Percentiles rank a stretch among this genome's conserved stretches.
These are phyloP conservation scores for Laothoe populi DNA, from an alignment of 2,888 invertebrate species.

Conservation along the genomic window DNA sequence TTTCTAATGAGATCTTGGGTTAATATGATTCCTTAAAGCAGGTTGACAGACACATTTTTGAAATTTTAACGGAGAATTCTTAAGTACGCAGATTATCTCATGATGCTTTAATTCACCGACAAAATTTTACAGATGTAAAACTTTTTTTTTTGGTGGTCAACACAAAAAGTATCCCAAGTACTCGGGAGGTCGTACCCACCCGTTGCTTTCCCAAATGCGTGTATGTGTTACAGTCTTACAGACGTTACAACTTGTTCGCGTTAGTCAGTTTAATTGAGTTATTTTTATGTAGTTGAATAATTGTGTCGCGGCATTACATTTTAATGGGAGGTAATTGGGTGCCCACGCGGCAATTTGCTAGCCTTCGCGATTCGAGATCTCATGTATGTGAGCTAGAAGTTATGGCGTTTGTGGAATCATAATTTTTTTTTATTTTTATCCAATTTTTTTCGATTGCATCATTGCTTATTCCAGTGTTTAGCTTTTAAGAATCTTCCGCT, in stretches of 20 bases:
- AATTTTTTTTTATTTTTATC: neutral
- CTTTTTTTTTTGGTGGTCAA: too few species aligned
- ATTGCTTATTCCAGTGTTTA: too few species aligned
- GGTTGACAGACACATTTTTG: too few species aligned
- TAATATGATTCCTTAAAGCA: too few species aligned
- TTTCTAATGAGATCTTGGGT: too few species aligned
- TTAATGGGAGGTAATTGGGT: conserved; percentile 63
- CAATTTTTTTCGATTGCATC: neutral
- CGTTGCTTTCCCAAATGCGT: neutral
- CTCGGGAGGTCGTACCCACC: neutral
- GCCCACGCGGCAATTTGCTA: conserved; percentile 53
- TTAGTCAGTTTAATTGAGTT: conserved; percentile 45
- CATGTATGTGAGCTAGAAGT: conserved; percentile 6
- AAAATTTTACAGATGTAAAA: too few species aligned
- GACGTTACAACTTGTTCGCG: conserved; percentile 27
- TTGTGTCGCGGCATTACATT: conserved; percentile 62
- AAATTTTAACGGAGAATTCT: too few species aligned
- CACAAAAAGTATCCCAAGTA: too few species aligned
- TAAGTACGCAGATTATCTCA: too few species aligned
- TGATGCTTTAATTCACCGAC: too few species aligned
- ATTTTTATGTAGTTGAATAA: conserved; percentile 55
- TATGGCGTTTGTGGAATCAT: neutral
- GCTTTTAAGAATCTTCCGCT: too few species aligned
- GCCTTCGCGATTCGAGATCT: conserved; percentile 33
- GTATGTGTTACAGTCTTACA: neutral